Conservation (phyloP, 2,797 vertebrate species). For the Sphenodon punctatus region DNA sequence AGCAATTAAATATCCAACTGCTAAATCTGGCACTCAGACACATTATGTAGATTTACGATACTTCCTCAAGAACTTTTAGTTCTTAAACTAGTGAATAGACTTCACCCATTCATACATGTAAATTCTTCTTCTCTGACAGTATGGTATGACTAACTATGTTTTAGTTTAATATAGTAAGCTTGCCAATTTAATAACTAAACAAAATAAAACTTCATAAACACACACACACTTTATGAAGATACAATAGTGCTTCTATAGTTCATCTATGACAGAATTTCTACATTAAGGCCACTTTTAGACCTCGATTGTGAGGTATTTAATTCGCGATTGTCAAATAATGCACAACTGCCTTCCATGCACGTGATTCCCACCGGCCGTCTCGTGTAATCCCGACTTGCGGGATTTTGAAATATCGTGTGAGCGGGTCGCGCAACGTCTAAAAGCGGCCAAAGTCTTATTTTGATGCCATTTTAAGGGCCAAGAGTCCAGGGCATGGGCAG, state of each 20-base stretch:
- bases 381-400: too few species aligned
- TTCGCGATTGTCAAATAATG: too few species aligned
- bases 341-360: too few species aligned
- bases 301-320: too few species aligned
- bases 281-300: too few species aligned
- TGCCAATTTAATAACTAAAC: constrained; percentile 9
- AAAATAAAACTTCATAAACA: constrained; percentile 26
- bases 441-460: too few species aligned
- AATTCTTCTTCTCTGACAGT: background rate
- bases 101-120: background rate
- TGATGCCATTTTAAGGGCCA: background rate
- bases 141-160: too few species aligned
- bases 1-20: constrained; percentile 2
- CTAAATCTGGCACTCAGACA: background rate
- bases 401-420: too few species aligned
- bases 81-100: background rate
- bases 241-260: background rate
- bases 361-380: too few species aligned
- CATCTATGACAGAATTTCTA: background rate
- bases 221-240: background rate
- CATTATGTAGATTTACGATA: constrained; percentile 19
- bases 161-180: constrained; percentile 5
- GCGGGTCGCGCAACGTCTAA: too few species aligned
- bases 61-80: background rate
- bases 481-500: too few species aligned